phyloP scores from a whole-genome alignment of 2,113 vertebrate species.

The Anthoscopus minutus region DNA sequence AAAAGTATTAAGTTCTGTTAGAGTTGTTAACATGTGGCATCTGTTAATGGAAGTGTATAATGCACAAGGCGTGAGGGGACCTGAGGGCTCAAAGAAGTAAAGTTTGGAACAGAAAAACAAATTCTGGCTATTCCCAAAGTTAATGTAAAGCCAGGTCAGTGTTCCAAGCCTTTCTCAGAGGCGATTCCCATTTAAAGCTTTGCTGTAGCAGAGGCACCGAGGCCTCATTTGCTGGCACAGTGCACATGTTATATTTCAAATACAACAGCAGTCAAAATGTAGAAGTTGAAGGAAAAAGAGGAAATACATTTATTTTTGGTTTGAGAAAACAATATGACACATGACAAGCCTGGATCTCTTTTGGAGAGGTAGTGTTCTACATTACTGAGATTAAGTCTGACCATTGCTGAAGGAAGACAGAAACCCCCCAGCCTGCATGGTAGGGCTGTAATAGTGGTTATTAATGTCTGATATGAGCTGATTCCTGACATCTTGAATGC shows the following conservation, averaged over 20 bases:
- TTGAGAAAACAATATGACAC: conserved; percentile 26
- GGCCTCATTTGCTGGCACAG: fast-evolving
- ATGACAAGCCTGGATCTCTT: conserved; percentile 21
- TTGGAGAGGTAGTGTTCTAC: background rate
- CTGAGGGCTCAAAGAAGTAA: background rate
- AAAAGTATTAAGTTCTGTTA: conserved; percentile 47
- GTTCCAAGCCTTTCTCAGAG: background rate
- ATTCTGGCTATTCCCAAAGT: background rate
- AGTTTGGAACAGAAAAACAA: background rate
- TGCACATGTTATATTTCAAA: background rate
- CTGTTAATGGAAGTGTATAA: conserved; percentile 36
- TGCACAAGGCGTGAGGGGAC: conserved; percentile 46
- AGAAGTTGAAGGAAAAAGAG: background rate
- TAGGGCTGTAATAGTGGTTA: conserved; percentile 6
- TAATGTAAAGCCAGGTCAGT: background rate
- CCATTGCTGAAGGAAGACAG: conserved; percentile 39
- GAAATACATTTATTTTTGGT: background rate
- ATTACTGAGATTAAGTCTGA: conserved; percentile 35
- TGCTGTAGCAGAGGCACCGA: background rate
- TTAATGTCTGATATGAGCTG: conserved; percentile 70
- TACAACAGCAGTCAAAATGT: background rate
- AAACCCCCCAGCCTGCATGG: background rate
- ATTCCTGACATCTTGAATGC: conserved; percentile 79
- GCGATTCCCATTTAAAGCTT: background rate
- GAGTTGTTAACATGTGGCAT: conserved; percentile 47